A percentile compares a stretch with the other conserved stretches of the same genome.
phyloP scores from a whole-genome alignment of 1,140 invertebrate species.

The Aphis gossypii region DNA sequence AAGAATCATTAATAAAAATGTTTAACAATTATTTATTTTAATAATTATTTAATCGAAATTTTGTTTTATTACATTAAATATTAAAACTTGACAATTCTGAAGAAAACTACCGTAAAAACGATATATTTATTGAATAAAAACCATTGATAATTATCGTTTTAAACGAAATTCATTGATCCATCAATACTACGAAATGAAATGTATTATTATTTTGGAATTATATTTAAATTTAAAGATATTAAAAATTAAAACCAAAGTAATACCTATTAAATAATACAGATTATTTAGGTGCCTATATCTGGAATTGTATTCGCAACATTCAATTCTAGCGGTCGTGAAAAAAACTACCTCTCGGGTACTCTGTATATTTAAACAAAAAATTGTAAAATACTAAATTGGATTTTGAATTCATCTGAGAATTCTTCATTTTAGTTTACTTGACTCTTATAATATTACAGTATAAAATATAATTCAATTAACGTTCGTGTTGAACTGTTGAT shows the following conservation, averaged over 20 bases:
- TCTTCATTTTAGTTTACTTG: background rate
- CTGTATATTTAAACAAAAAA: conserved; percentile 13
- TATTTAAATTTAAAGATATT: background rate
- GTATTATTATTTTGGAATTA: background rate
- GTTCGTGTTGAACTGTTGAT: background rate
- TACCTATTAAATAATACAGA: background rate
- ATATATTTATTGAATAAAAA: background rate
- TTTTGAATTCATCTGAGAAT: background rate
- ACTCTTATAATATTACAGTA: conserved; percentile 10
- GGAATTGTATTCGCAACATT: background rate
- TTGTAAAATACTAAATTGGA: background rate
- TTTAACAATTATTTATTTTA: background rate
- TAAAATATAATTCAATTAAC: background rate
- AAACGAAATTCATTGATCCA: background rate
- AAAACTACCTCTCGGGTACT: background rate
- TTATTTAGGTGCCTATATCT: background rate
- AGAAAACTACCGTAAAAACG: background rate
- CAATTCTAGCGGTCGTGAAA: background rate
- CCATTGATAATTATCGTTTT: background rate
- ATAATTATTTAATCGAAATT: background rate
- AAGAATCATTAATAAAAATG: background rate
- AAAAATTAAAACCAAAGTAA: background rate
- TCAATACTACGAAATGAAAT: background rate
- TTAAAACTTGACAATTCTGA: background rate
- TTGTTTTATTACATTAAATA: background rate